Conservation (phyloP, 2,113 vertebrate species). For the Crotalus tigris region DNA sequence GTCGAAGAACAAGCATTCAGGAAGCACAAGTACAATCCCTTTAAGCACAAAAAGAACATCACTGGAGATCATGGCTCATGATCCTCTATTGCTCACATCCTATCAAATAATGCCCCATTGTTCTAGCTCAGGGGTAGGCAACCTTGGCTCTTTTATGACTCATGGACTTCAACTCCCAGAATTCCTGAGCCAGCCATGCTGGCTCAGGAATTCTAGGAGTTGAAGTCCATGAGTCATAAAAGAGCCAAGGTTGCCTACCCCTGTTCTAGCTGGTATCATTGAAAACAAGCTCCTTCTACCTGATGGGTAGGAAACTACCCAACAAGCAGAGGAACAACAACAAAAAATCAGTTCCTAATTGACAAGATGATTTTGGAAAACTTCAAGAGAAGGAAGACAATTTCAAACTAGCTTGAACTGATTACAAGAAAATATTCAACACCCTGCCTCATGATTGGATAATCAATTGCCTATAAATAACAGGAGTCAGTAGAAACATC, state of each 20-base stretch:
- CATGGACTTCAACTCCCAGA: too few species aligned
- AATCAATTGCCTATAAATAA: background rate
- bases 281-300: background rate
- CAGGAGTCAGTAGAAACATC: background rate
- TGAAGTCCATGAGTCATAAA: too few species aligned
- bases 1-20: background rate
- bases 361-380: background rate
- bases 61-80: conserved; percentile 7
- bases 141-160: too few species aligned
- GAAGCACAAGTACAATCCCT: background rate
- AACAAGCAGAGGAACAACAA: background rate
- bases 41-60: background rate
- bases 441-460: background rate
- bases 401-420: background rate
- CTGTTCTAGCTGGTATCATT: background rate
- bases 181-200: too few species aligned
- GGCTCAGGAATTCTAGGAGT: too few species aligned
- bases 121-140: background rate
- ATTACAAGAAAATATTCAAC: background rate
- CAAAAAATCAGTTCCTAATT: background rate
- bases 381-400: background rate
- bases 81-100: background rate
- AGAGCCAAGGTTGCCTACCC: too few species aligned
- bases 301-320: background rate
- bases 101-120: background rate